Conservation (phyloP, 35 echinoderm and acorn worm genomes). For the Strongylocentrotus purpuratus region DNA sequence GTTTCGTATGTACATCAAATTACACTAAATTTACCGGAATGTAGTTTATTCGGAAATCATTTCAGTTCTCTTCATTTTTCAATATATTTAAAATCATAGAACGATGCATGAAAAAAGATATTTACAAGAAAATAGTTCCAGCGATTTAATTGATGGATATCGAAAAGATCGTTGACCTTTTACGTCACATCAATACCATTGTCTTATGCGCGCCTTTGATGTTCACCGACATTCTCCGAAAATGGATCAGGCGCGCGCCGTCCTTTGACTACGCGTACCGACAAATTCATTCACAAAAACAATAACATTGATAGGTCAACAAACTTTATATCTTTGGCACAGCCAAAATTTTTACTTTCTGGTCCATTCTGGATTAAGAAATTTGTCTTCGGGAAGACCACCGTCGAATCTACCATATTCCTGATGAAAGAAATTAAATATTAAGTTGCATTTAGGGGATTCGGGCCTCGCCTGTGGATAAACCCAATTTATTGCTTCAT, state of each 20-base stretch:
- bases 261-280: neutral
- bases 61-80: too few species aligned
- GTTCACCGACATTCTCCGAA: neutral
- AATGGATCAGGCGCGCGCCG: neutral
- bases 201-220: constrained; percentile 7
- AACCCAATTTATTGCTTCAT: too few species aligned
- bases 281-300: neutral
- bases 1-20: too few species aligned
- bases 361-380: neutral
- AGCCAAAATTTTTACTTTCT: neutral
- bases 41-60: too few species aligned
- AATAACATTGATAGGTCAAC: neutral
- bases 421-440: too few species aligned
- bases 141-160: neutral
- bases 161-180: neutral
- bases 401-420: neutral
- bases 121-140: neutral
- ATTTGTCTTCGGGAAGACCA: neutral
- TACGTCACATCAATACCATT: neutral
- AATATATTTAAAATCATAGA: too few species aligned
- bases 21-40: too few species aligned
- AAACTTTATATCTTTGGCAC: neutral
- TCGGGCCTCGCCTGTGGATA: too few species aligned
- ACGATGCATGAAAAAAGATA: too few species aligned
- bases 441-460: too few species aligned